Evolutionary conservation across 2,888 invertebrate species (phyloP).

Genomic region (Pterobdella sp.): DNA sequence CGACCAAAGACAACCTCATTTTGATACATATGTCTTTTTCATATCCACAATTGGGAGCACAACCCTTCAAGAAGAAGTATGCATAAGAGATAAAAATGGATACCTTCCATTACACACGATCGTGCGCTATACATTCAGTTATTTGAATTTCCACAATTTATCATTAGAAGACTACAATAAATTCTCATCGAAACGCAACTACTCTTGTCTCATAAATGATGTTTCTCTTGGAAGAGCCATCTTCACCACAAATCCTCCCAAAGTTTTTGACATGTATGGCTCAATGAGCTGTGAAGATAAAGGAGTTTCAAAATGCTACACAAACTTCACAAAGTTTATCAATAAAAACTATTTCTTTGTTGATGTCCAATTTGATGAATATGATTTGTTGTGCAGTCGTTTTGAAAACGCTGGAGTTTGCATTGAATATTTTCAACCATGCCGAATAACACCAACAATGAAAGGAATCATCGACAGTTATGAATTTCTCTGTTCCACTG

Average conservation of each 20-base stretch:
- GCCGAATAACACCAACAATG: not conserved
- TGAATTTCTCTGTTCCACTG: not conserved
- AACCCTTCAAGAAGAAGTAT: not conserved
- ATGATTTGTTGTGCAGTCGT: not conserved
- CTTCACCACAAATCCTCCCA: not conserved
- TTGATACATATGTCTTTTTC: not conserved
- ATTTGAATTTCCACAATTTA: not conserved
- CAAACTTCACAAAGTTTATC: constrained; percentile 9
- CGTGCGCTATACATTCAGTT: not conserved
- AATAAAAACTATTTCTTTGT: not conserved
- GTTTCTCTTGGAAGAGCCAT: not conserved
- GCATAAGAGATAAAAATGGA: not conserved
- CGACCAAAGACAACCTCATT: not conserved
- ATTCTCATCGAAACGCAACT: not conserved
- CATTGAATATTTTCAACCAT: not conserved
- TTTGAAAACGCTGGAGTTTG: not conserved
- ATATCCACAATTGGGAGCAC: not conserved
- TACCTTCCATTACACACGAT: not conserved
- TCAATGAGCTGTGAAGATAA: constrained; percentile 11
- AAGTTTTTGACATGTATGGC: not conserved
- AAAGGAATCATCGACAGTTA: not conserved
- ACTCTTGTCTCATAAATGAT: not conserved
- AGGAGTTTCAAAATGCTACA: not conserved
- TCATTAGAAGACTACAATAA: not conserved
- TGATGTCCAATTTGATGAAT: not conserved